Base-by-base conservation (phyloP, 1,140 invertebrate genomes). In the Cyphomyrmex costatus region DNA sequence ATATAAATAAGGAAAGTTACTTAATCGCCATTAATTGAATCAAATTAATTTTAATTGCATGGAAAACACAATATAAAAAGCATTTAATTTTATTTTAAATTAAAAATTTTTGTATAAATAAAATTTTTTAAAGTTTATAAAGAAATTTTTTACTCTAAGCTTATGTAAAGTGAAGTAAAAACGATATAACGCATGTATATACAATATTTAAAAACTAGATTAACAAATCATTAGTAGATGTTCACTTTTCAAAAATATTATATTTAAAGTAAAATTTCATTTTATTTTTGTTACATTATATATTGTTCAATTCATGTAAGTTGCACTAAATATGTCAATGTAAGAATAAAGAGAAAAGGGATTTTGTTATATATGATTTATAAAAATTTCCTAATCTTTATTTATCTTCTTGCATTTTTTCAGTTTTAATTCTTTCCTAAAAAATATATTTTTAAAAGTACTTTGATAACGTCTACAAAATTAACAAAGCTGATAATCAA, bases 71-170 rank as follows among this genome's bases (percentile, higher is more conserved):
- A 30, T 6, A 8, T 70, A 49, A 70, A 27, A 70, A 0, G 1
- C 3, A 49, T 51, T 70, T 70, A 51, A 70, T 70, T 51, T 70
- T 51, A 16, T 30, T 53, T 53, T 30, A 51, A 70, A 51, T 70
- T 3, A 70, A 51, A 70, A 70, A 6, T 61, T 24, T 61, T 61
- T 0, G 2, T 63, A 33, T 3, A 33, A 63, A 33, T 63, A 10
- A n/a, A 21, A 33, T n/a, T n/a, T n/a, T n/a, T n/a, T 1, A 36
- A 36, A 27, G 10, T 12, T 71, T 33, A 70, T 8, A 24, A 3
- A 8, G 1, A 33, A 53, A 53, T 7, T 14, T 53, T 33, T 30
- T 12, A 10, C 19, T 36, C 30, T 33, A 0, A 30, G 5, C 36
- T 53, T 5, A 24, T 27, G 30, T 36, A 1, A 66, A 36, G 3